Conservation (phyloP, 2,888 invertebrate species). For the Andrena dorsata region DNA sequence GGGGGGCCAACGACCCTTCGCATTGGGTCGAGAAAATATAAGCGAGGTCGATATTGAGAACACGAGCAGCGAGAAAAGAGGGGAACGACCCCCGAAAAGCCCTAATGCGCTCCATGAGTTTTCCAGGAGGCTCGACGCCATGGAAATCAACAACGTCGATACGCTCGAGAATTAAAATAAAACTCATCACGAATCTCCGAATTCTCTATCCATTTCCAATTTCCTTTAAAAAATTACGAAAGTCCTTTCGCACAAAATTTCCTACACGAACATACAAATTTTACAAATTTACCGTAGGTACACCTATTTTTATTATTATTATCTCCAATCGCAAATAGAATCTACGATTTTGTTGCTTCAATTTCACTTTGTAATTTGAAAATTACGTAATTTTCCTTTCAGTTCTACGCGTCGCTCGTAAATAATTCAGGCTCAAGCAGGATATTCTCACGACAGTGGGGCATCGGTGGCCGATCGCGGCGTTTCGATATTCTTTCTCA, state of each 20-base stretch:
- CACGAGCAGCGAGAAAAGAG: conserved; percentile 60
- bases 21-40: conserved; percentile 73
- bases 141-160: conserved; percentile 40
- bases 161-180: conserved; percentile 14
- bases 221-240: not conserved
- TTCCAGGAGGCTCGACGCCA: conserved; percentile 62
- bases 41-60: conserved; percentile 71
- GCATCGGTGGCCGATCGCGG: conserved; percentile 17
- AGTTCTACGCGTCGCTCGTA: not conserved
- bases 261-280: no score
- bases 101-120: conserved; percentile 68
- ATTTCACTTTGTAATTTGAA: no score
- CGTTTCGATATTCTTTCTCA: conserved; percentile 57
- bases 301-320: no score
- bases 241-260: no score
- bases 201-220: not conserved
- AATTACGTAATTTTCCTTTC: not conserved
- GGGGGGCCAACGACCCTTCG: conserved; percentile 70
- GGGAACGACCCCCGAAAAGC: conserved; percentile 67
- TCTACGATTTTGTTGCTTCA: no score
- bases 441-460: conserved; percentile 42
- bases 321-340: no score
- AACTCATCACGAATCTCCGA: not conserved
- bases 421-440: conserved; percentile 26
- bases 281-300: no score